Evolutionary conservation across 2,113 vertebrate genomes (phyloP), one percentile per base, ranked within the genome.

Genomic region (Esox niger): DNA sequence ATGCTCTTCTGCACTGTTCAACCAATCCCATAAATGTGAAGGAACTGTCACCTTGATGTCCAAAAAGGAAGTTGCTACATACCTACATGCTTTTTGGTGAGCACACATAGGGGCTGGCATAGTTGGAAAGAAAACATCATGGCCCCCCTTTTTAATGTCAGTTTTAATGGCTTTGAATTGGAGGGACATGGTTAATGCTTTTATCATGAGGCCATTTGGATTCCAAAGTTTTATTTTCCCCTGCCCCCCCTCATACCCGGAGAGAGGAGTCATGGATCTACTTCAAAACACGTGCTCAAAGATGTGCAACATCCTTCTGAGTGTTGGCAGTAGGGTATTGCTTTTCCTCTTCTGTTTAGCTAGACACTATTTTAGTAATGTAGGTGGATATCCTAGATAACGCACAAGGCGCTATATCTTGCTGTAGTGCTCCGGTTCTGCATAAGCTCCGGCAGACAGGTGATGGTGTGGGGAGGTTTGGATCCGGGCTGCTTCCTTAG

Each of bases 381-480:
- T 52, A 21, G 47, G 47, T 21, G 38, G 38, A 43, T 15, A 43
- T 52, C 7, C 47, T 52, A n/a, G n/a, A n/a, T n/a, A n/a, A n/a
- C n/a, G n/a, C 47, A 15, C 17, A 52, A 21, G 17, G 7, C 47
- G 21, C 21, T 21, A 8, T 23, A 52, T 52, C 21, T 52, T 52
- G 6, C 6, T 52, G 21, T 6, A 21, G 47, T 4, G 8, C 2
- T 43, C n/a, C 20, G 15, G 2, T 52, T 52, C 5, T 49, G 47
- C 47, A 49, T n/a, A 38, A 49, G 46, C 66, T 69, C n/a, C 6
- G 10, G 46, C 33, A 43, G 6, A 52, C 35, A 38, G 47, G 30
- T 31, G 21, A 68, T 29, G 10, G 31, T 62, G 20, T 30, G n/a
- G 29, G 57, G n/a, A 69, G 69, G 71, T 79, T 81, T 69, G 62